Evolutionary conservation across 2,888 invertebrate genomes (phyloP), one percentile per base, ranked within the genome.

Genomic region (Ichneumon xanthorius): DNA sequence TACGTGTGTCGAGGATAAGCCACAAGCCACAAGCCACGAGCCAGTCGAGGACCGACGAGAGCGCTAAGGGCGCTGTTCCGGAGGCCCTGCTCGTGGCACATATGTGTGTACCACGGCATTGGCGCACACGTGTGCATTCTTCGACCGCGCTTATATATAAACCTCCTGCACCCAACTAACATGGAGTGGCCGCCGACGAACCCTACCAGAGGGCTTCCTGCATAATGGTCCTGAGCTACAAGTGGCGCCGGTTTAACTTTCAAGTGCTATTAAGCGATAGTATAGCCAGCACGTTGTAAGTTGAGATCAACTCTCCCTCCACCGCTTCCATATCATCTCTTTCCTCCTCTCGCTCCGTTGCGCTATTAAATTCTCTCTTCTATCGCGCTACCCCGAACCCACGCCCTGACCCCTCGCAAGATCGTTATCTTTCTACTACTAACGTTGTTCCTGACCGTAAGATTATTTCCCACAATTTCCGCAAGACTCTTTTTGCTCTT

Each of bases 191-290:
- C 80, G 85, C 76, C 61, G 76, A 82, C 82, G 79, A 82, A 80
- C 82, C 82, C 82, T 80, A 71, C 72, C 76, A 68, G 82, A 85
- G 75, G 73, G 82, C 75, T 82, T 80, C 76, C 85, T 80, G 87
- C 84, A 87, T 89, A 89, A 89, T 88, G 87, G 88, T 88, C 85
- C 88, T 88, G 88, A 89, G 89, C 89, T 88, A 90, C 91, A 88
- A 91, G 91, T 91, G 90, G 89, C 88, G 88, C 88, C 90, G 88
- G 90, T 86, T 87, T 88, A 92, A 92, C 91, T 92, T 90, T 92
- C 90, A 87, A 91, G 92, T 89, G 89, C 89, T 88, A 89, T 92
- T 91, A 90, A 88, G 87, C 84, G 86, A 87, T 88, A 86, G 84
- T 86, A 87, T 86, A 88, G 80, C 82, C 84, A 84, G 84, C 77